Percentiles rank a stretch among this genome's conserved stretches.
Evolutionary conservation across 2,888 invertebrate species (phyloP).

Genomic region (Agrilus cyanescens): DNA sequence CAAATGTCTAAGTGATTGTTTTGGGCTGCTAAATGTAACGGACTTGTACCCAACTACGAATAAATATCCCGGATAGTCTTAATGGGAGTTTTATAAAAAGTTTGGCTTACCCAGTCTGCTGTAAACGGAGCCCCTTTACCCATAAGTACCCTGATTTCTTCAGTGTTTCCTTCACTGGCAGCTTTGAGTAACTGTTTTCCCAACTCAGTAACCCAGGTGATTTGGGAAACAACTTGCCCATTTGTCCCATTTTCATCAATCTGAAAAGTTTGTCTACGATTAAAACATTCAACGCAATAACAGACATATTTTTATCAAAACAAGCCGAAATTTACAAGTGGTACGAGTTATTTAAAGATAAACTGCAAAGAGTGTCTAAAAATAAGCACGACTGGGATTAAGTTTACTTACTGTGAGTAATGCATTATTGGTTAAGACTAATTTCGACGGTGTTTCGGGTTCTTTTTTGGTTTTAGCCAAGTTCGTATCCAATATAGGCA

Average conservation of each 20-base stretch:
- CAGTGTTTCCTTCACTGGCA: conserved; percentile 66
- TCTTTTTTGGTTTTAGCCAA: conserved; percentile 25
- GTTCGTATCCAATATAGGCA: neutral
- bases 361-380: too few species aligned
- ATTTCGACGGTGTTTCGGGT: conserved; percentile 11
- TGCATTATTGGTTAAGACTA: conserved; percentile 5
- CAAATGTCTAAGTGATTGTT: conserved; percentile 70
- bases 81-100: neutral
- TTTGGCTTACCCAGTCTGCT: conserved; percentile 70
- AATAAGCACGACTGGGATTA: too few species aligned
- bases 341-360: too few species aligned
- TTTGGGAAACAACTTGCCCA: conserved; percentile 19
- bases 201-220: conserved; percentile 54
- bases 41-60: conserved; percentile 73
- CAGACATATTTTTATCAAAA: too few species aligned
- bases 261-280: neutral
- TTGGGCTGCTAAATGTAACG: conserved; percentile 77
- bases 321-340: too few species aligned
- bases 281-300: too few species aligned
- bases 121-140: conserved; percentile 83
- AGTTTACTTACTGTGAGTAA: neutral
- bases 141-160: conserved; percentile 65
- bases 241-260: conserved; percentile 22
- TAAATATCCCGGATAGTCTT: neutral
- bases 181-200: conserved; percentile 74